These are phyloP conservation scores for Tiaroga cobitis DNA, from an alignment of 2,797 vertebrate species.

Conservation along the genomic window DNA sequence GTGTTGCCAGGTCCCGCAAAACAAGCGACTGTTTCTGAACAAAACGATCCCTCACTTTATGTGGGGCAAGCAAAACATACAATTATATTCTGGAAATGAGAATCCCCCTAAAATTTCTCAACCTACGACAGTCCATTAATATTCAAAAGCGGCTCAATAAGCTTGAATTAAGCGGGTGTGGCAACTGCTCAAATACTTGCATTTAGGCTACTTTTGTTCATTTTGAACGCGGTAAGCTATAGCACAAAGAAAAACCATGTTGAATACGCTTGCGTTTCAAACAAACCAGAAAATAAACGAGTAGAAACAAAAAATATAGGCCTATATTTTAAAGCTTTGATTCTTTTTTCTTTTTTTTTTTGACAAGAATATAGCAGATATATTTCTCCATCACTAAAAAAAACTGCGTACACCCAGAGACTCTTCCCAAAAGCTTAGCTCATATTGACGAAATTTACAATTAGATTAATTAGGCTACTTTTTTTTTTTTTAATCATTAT, in stretches of 20 bases:
- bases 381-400: not conserved
- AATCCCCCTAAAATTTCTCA: not conserved
- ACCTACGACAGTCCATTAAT: not conserved
- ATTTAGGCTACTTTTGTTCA: not conserved
- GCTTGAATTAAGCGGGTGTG: not conserved
- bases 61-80: not conserved
- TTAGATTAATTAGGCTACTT: too few species aligned
- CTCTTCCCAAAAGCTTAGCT: not conserved
- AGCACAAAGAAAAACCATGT: not conserved
- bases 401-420: not conserved
- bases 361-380: not conserved
- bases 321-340: not conserved
- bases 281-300: not conserved
- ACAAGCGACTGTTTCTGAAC: not conserved
- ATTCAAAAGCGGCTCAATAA: not conserved
- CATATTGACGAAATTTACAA: not conserved
- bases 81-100: not conserved
- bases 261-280: not conserved
- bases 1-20: slow-evolving; percentile 3
- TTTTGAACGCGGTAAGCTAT: not conserved
- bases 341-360: not conserved
- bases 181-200: not conserved
- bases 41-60: not conserved
- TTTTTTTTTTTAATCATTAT: not conserved
- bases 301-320: not conserved